Evolutionary conservation across 1,140 invertebrate genomes (phyloP), one percentile per base, ranked within the genome.

Genomic region (Drosophila rhopaloa): DNA sequence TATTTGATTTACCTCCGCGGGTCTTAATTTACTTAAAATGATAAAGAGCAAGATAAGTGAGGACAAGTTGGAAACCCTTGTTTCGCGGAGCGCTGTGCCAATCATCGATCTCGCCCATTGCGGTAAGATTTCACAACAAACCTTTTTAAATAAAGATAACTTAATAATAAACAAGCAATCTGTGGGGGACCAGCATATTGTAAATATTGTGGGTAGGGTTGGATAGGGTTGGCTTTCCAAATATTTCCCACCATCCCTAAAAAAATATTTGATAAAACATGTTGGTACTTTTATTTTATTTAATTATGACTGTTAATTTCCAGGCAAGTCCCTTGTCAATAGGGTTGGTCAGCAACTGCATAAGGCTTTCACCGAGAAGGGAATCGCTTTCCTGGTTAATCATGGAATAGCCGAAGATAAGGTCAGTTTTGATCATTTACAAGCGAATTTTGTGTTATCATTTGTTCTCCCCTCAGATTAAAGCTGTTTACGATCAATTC

Each of bases 41-140:
- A 76, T 91, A 59, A 91, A 92, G 61, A 77, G 63, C 10, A 82
- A 81, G 54, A 41, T 65, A 53, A 67, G 27, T 24, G 78, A 75
- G 2, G 77, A 91, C 40, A 84, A 85, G 53, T 66, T 61, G 48
- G 95, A 96, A 81, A 95, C 95, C 38, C 92, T 96, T 79, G 93
- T 96, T 54, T 94, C 94, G 79, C 94, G 93, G 80, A 95, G 95
- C 92, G 94, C 95, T 83, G 94, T 96, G 66, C 95, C 95, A 80
- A 95, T 96, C 92, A 95, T 96, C 91, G 95, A 96, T 93, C 93
- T 96, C 72, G 95, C 94, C 51, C 94, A 95, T 90, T 95, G 95
- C 92, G 95, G 95, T 96, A 93, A 94, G 95, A 92, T 46, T 14
- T 13, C 24, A 1, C 1, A n/a, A 4, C 13, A 10, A 16, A 38